These are phyloP conservation scores for Eumacrocentrus americanus DNA, from an alignment of 2,888 invertebrate genomes.

Conservation along the genomic window DNA sequence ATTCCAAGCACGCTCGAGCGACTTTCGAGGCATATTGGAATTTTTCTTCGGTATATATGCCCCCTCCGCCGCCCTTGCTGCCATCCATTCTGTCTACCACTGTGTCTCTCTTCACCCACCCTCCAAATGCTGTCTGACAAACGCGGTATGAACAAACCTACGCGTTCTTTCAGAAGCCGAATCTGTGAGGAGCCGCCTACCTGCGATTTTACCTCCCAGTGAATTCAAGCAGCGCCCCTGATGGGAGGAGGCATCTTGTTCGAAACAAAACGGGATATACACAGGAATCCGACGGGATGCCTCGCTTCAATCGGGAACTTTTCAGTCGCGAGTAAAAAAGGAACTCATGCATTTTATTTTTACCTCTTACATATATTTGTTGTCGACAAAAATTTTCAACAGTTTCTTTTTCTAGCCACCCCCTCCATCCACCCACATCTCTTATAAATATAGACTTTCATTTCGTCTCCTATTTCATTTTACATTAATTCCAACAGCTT, in stretches of 20 bases:
- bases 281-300: not conserved
- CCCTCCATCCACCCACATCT: too few relatives aligned
- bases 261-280: not conserved
- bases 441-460: too few relatives aligned
- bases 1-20: constrained; percentile 55
- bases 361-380: too few relatives aligned
- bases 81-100: constrained; percentile 21
- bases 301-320: not conserved
- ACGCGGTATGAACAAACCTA: constrained; percentile 36
- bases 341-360: too few relatives aligned
- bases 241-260: not conserved
- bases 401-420: too few relatives aligned
- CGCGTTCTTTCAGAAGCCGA: not conserved
- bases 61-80: constrained; percentile 11
- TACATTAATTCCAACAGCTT: too few relatives aligned
- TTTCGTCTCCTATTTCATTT: too few relatives aligned
- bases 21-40: constrained; percentile 58
- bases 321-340: not conserved
- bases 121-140: constrained; percentile 28
- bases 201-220: too few relatives aligned
- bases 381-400: not conserved
- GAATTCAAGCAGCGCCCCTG: not conserved
- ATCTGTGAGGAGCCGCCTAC: too few relatives aligned
- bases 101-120: not conserved
- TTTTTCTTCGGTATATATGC: constrained; percentile 45